phyloP scores from a whole-genome alignment of 2,888 invertebrate species.

The Choreutis nemorana region DNA sequence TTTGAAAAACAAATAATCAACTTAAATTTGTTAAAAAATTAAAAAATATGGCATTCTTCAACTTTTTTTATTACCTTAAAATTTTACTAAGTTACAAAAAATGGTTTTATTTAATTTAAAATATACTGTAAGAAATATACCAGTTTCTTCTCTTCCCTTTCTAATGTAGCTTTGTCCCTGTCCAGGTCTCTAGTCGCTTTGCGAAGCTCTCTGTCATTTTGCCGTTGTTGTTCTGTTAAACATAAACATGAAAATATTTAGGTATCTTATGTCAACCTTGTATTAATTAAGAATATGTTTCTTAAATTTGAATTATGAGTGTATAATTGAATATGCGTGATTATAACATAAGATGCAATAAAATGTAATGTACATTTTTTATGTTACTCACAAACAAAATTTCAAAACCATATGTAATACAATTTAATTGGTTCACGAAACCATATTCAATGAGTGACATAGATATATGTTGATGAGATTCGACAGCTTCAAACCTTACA shows the following conservation, averaged over 20 bases:
- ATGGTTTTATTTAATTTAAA: neutral
- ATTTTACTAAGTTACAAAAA: neutral
- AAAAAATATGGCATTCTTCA: neutral
- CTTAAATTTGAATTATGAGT: no score
- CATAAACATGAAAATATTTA: constrained; percentile 2
- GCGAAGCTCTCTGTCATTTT: constrained; percentile 81
- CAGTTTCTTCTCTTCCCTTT: constrained; percentile 89
- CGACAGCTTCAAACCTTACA: no score
- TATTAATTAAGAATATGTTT: neutral
- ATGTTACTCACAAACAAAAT: no score
- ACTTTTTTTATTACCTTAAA: neutral
- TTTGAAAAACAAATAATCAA: no score
- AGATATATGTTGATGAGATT: no score
- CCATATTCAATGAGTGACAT: no score
- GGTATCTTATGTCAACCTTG: neutral
- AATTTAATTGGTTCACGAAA: no score
- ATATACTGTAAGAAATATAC: constrained; percentile 38
- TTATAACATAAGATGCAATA: no score
- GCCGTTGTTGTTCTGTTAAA: constrained; percentile 79
- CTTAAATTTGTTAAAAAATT: no score
- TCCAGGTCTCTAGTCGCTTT: constrained; percentile 87
- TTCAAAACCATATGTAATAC: no score
- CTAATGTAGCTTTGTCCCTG: constrained; percentile 80
- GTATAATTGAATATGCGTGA: no score
- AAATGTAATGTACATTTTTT: no score